Conservation (phyloP, 2,797 vertebrate genomes). For the Catharus ustulatus region DNA sequence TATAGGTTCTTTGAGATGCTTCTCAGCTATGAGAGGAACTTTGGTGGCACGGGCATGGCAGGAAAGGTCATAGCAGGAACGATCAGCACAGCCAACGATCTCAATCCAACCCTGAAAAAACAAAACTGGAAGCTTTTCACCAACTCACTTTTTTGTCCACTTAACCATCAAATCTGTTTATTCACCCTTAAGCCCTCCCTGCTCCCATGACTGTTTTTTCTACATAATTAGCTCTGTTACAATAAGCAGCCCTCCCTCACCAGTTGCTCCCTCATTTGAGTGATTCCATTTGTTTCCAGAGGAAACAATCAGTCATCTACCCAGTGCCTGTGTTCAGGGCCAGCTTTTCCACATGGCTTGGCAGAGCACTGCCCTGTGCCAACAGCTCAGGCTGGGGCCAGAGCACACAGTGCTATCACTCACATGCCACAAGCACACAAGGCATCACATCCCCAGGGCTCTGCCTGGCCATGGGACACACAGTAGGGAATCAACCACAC, state of each 20-base stretch:
- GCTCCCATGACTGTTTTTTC: constrained; percentile 17
- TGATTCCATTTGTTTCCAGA: constrained; percentile 29
- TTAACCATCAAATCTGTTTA: constrained; percentile 56
- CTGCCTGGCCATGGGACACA: not conserved
- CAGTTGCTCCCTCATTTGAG: constrained; percentile 3
- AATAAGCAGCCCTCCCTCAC: constrained; percentile 33
- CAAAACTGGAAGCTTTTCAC: constrained; percentile 9
- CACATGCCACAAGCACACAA: not conserved
- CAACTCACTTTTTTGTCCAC: constrained; percentile 31
- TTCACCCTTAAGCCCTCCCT: constrained; percentile 20
- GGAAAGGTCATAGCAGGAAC: constrained; percentile 93
- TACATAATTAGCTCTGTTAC: constrained; percentile 53
- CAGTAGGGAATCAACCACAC: not conserved
- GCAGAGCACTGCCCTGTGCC: not conserved
- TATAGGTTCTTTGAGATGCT: constrained; percentile 97
- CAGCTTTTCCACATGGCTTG: constrained; percentile 47
- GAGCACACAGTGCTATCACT: not conserved
- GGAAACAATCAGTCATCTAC: constrained; percentile 28
- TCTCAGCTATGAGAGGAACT: constrained; percentile 95
- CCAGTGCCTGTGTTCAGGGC: not conserved
- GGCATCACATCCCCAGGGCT: not conserved
- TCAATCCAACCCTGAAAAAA: constrained; percentile 95
- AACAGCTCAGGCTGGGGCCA: not conserved
- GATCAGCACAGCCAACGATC: constrained; percentile 96
- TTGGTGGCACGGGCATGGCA: constrained; percentile 94